Percentiles rank a stretch among this genome's conserved stretches.
Evolutionary conservation across 2,888 invertebrate genomes (phyloP).

Genomic region (Thymelicus acteon): DNA sequence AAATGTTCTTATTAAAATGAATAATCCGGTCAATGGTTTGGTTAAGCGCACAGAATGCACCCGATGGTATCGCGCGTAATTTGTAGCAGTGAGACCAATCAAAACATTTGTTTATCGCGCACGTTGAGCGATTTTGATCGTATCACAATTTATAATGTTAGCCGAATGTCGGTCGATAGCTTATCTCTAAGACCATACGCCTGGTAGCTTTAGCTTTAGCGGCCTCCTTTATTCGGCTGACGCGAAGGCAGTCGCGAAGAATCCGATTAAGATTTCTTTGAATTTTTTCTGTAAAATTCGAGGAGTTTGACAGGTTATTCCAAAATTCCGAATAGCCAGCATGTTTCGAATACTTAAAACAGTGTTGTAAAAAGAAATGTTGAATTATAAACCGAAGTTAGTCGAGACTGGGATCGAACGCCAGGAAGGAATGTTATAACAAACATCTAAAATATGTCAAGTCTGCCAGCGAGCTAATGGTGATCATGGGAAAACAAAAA

Average conservation of each 20-base stretch:
- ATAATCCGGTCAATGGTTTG: conserved; percentile 37
- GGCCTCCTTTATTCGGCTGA: conserved; percentile 39
- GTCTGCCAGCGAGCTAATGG: conserved; percentile 62
- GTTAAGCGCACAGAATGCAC: conserved; percentile 40
- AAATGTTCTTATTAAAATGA: conserved; percentile 37
- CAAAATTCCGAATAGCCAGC: conserved; percentile 16
- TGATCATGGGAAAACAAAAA: conserved; percentile 80
- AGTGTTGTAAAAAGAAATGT: conserved; percentile 19
- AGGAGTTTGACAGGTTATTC: conserved; percentile 16
- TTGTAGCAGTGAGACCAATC: conserved; percentile 69
- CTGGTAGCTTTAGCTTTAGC: conserved; percentile 43
- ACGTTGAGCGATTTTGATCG: conserved; percentile 59
- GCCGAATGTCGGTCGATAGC: conserved; percentile 59
- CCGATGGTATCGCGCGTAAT: conserved; percentile 68
- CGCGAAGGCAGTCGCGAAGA: conserved; percentile 27
- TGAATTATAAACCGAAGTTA: conserved; percentile 16
- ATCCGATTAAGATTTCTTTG: conserved; percentile 34
- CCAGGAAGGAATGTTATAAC: conserved; percentile 56
- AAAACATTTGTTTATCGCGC: conserved; percentile 74
- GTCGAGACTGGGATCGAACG: conserved; percentile 17
- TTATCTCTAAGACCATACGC: conserved; percentile 55
- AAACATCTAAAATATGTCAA: conserved; percentile 65
- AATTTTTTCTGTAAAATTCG: conserved; percentile 34
- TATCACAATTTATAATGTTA: conserved; percentile 67
- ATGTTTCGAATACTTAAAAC: conserved; percentile 17